These are phyloP conservation scores for Todiramphus saurophagus DNA, from an alignment of 2,113 vertebrate species.

Conservation along the genomic window DNA sequence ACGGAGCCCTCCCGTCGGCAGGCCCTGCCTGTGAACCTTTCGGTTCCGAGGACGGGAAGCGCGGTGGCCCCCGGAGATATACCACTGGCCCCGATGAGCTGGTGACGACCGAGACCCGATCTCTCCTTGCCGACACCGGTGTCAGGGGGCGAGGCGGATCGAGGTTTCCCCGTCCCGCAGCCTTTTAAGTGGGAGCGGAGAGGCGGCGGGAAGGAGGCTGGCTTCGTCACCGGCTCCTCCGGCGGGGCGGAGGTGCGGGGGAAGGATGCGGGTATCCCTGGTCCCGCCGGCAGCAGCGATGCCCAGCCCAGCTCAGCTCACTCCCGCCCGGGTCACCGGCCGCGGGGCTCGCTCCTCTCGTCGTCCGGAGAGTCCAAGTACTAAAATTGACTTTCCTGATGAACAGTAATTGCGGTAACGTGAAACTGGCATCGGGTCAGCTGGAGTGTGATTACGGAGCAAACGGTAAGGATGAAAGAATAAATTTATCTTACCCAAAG, in stretches of 20 bases:
- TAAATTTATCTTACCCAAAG: neutral
- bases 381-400: neutral
- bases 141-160: fast-evolving
- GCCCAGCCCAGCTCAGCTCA: fast-evolving
- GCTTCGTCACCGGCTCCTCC: too few species aligned
- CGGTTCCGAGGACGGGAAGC: neutral
- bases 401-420: fast-evolving
- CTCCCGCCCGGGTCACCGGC: too few species aligned
- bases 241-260: neutral
- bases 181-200: neutral
- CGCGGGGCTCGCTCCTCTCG: fast-evolving
- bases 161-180: neutral
- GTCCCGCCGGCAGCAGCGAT: neutral
- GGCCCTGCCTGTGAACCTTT: neutral
- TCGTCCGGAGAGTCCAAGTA: neutral
- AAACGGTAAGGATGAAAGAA: neutral
- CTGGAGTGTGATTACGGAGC: fast-evolving
- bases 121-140: fast-evolving
- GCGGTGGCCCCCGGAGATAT: too few species aligned
- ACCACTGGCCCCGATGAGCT: neutral
- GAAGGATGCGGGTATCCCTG: neutral
- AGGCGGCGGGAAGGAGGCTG: neutral
- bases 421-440: too few species aligned
- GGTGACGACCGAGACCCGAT: neutral
- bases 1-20: neutral